Evolutionary conservation across 2,797 vertebrate species (phyloP).

Genomic region (Oreortyx pictus): DNA sequence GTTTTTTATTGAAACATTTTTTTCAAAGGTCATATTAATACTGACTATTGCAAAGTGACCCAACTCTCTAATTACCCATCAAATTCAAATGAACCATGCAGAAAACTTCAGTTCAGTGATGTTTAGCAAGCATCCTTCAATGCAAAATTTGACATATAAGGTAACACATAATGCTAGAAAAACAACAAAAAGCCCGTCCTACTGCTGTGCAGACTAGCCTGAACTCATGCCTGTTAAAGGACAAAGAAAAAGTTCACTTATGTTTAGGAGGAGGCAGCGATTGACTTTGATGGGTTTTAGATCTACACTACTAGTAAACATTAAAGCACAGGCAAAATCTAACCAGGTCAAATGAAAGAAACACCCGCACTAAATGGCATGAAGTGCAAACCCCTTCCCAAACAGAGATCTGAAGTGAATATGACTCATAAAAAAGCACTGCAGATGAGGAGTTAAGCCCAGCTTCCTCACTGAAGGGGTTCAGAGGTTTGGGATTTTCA

Average conservation of each 20-base stretch:
- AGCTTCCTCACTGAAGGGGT: neutral
- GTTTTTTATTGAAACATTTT: constrained; percentile 38
- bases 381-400: neutral
- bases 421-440: neutral
- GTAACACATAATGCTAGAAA: neutral
- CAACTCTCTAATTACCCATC: constrained; percentile 14
- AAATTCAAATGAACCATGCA: constrained; percentile 15
- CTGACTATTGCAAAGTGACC: neutral
- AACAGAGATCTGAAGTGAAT: neutral
- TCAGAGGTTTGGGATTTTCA: neutral
- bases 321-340: neutral
- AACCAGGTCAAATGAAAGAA: neutral
- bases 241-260: neutral
- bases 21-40: neutral
- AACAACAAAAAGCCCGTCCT: neutral
- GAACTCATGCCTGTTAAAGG: neutral
- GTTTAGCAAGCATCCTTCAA: neutral
- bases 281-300: neutral
- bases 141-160: neutral
- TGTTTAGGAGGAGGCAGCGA: neutral
- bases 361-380: neutral
- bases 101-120: neutral
- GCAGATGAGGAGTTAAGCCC: neutral
- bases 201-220: neutral
- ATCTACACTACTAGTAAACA: neutral